Evolutionary conservation across 2,113 vertebrate genomes (phyloP), one percentile per base, ranked within the genome.

Genomic region (Theropithecus gelada): DNA sequence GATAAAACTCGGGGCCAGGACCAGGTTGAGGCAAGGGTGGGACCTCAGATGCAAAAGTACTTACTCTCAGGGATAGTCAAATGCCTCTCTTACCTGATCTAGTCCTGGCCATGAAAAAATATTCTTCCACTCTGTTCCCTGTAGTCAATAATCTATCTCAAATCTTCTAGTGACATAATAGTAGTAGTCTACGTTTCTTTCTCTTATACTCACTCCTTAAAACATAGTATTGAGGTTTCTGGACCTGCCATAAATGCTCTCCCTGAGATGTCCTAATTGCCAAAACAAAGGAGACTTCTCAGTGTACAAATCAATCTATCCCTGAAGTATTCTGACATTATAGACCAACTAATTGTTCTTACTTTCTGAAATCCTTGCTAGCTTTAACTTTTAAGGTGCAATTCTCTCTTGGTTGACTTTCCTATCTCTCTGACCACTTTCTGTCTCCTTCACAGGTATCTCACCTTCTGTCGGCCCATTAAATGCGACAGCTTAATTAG

Each of bases 161-260:
- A 79, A 84, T 88, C 32, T 90, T 94, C 32, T 83, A 84, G 76
- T 94, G 48, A 92, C 40, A 96, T 64, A 22, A 81, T 40, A 89
- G 4, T 61, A 7, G 40, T 14, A 82, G 48, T 87, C 92, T 68
- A 50, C 40, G 84, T 89, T 87, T 92, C 59, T 90, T 90, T 82
- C 35, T 92, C 79, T 91, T 73, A 8, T 66, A 86, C 0, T 96
- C 52, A 89, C 30, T 57, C 64, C 76, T 95, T 81, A 82, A 64
- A 48, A 93, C n/a, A 85, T 30, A 93, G 55, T 55, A 96, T 11
- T 43, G 32, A 88, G 8, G 1, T 89, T 97, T 94, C 55, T 93
- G 1, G 55, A 88, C 90, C 6, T 22, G 78, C 25, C 25, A 22
- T 87, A 95, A 92, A 95, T 55, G 55, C 13, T 92, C 40, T 92